Evolutionary conservation across 2,113 vertebrate species (phyloP).

Genomic region (Brienomyrus longianalis): DNA sequence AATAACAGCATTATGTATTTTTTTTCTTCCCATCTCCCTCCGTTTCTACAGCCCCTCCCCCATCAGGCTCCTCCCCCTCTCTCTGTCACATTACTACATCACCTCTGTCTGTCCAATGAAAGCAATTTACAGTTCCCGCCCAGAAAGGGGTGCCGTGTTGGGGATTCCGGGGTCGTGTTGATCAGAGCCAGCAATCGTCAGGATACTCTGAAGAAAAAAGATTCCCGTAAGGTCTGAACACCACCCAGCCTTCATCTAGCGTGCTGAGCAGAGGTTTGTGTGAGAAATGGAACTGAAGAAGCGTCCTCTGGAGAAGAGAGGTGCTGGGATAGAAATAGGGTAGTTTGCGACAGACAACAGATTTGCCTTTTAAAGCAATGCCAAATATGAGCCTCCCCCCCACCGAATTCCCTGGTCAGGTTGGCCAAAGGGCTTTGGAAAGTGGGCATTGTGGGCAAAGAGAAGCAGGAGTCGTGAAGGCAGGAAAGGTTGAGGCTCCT

Average conservation of each 20-base stretch:
- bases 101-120: background rate
- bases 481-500: background rate
- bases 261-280: background rate
- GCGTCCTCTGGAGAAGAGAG: background rate
- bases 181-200: background rate
- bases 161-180: background rate
- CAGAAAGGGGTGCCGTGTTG: background rate
- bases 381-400: conserved; percentile 18
- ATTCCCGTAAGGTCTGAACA: background rate
- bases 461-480: background rate
- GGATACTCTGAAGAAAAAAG: background rate
- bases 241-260: background rate
- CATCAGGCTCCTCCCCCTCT: conserved; percentile 34
- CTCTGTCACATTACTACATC: background rate
- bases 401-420: background rate
- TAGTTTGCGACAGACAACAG: background rate
- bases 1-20: conserved; percentile 46
- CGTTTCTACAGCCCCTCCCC: background rate
- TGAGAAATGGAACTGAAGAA: background rate
- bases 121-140: background rate
- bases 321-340: background rate
- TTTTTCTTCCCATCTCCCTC: conserved; percentile 59
- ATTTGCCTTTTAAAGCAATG: conserved; percentile 31
- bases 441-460: background rate
- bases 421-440: background rate